Evolutionary conservation across 2,888 invertebrate genomes (phyloP), one percentile per base, ranked within the genome.

Genomic region (Agonopterix heracliana): DNA sequence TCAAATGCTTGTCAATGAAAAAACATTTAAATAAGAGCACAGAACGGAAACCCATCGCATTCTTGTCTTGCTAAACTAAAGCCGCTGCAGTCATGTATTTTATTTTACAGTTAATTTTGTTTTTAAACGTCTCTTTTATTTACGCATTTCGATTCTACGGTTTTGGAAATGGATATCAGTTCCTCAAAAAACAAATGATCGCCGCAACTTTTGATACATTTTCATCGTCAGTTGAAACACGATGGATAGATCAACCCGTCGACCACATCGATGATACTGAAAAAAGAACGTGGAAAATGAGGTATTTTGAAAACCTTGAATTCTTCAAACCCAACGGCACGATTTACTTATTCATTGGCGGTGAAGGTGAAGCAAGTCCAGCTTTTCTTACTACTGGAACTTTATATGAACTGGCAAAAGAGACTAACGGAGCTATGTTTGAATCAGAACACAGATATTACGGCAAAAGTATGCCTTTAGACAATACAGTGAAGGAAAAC

Each of bases 361-460:
- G 84, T 1, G 83, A 84, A 68, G 64, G 68, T n/a, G 53, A 61
- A 51, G 79, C 78, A 4, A 61, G 66, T 26, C 66, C 74, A 4
- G 55, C 52, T 1, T 78, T 77, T 54, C 59, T 83, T 1, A 67
- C 66, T 49, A 71, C 70, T n/a, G 83, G 84, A 13, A 64, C 74
- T 34, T 54, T 79, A 51, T 78, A 71, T 45, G 82, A 85, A 26
- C 56, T 87, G 13, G 86, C 84, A 0, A 72, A 70, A 50, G 85
- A 85, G 65, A 84, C 86, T 0, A 69, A 78, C 43, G 87, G 85
- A 1, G 85, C 80, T 1, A 70, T 87, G 70, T 83, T 68, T 54
- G 54, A 71, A 42, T 60, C 75, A 2, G 87, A 86, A 61, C 86
- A 86, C 45, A 78, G 87, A 54, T 87, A 82, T 60, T 86, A 86